Evolutionary conservation across 2,888 invertebrate genomes (phyloP), one percentile per base, ranked within the genome.

Genomic region (Volucella bombylans): DNA sequence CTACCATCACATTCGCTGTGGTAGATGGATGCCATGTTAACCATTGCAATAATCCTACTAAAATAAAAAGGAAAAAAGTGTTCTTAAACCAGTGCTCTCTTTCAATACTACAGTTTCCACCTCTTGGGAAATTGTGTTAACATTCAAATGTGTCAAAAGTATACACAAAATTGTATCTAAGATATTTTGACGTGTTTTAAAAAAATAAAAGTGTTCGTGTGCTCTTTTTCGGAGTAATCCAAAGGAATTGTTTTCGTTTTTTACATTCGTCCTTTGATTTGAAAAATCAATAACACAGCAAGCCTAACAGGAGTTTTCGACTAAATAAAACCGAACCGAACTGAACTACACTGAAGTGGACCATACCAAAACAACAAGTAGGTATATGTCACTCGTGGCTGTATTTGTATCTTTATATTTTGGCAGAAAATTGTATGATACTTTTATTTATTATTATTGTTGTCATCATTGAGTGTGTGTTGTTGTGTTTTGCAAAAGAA

Each of bases 281-380:
- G 82, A 65, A 72, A 77, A 82, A 82, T 82, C 82, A 72, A 82
- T 82, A 82, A 38, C 18, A 31, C 67, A 43, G 12, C 39, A 43
- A 43, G 8, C 47, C 39, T 31, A 31, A 6, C 31, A 11, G 15
- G 45, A 9, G n/a, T 8, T 14, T 52, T 23, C 31, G 31, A 6
- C 31, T 31, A 6, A 31, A 31, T 31, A 31, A 39, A 43, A 31
- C 12, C 9, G 31, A 31, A 49, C 38, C 12, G 15, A 49, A 14
- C 14, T 8, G 12, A 14, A 14, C n/a, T 49, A 4, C 8, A n/a
- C 9, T 49, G n/a, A 14, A 14, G 12, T 49, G n/a, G 2, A 11
- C 14, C 12, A 49, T 14, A n/a, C 8, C 8, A 69, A 57, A 55
- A 57, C 41, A 31, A 67, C 55, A 62, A 61, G 54, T 15, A 73